These are phyloP conservation scores for Morone chrysops DNA, from an alignment of 2,113 vertebrate genomes.

Conservation along the genomic window DNA sequence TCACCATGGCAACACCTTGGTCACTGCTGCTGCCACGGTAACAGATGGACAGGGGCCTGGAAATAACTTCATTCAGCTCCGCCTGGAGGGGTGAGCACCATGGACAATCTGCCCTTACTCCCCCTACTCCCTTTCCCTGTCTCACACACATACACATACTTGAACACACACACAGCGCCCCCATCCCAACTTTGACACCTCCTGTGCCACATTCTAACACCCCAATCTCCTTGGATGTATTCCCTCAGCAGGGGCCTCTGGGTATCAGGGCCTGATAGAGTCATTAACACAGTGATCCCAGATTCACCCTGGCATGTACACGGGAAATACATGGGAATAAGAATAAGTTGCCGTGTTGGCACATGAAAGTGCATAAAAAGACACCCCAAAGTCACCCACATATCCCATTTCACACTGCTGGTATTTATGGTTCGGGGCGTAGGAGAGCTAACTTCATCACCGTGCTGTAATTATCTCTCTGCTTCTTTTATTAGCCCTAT, in stretches of 20 bases:
- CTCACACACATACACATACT: slow-evolving; percentile 54
- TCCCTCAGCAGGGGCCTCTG: slow-evolving; percentile 68
- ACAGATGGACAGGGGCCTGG: slow-evolving; percentile 86
- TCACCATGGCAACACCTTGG: slow-evolving; percentile 84
- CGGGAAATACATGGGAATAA: slow-evolving; percentile 45
- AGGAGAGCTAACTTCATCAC: slow-evolving; percentile 57
- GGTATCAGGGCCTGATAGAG: slow-evolving; percentile 78
- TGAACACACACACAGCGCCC: slow-evolving; percentile 45
- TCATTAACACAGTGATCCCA: slow-evolving; percentile 77
- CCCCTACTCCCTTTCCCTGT: background rate
- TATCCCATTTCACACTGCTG: slow-evolving; percentile 63
- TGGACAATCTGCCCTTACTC: slow-evolving; percentile 74
- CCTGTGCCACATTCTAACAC: slow-evolving; percentile 63
- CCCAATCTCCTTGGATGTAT: slow-evolving; percentile 63
- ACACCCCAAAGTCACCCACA: slow-evolving; percentile 47
- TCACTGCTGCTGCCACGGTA: slow-evolving; percentile 85
- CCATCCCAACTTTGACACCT: slow-evolving; percentile 63
- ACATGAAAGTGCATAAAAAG: slow-evolving; percentile 47
- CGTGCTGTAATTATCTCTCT: slow-evolving; percentile 68
- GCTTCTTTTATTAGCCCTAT: slow-evolving; percentile 74
- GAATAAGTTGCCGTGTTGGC: slow-evolving; percentile 34
- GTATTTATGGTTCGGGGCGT: slow-evolving; percentile 56
- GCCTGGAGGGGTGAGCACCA: slow-evolving; percentile 59
- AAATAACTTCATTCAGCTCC: slow-evolving; percentile 85
- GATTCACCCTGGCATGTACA: slow-evolving; percentile 71